Conservation (phyloP, 2,113 vertebrate genomes). For the Morone chrysops region DNA sequence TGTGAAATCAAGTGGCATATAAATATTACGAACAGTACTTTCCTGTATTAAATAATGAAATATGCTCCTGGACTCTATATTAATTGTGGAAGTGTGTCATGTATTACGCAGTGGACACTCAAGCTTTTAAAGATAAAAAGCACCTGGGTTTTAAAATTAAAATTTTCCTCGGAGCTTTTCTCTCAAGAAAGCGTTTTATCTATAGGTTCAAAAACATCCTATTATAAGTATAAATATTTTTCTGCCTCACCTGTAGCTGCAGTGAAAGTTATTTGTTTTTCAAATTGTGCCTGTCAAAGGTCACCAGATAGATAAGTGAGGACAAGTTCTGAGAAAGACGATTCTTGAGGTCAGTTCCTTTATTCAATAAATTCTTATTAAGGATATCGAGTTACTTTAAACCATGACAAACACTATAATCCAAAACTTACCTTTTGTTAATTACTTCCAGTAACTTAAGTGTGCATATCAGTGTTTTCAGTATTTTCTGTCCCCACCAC, state of each 20-base stretch:
- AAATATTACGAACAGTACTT: background rate
- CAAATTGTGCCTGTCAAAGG: background rate
- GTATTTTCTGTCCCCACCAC: background rate
- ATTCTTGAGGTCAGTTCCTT: background rate
- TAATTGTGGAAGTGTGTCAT: background rate
- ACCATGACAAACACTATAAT: background rate
- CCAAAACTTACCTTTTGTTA: background rate
- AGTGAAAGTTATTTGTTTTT: background rate
- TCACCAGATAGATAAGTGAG: background rate
- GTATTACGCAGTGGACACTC: background rate
- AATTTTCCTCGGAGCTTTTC: background rate
- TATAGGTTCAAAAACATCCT: no score
- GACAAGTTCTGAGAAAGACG: background rate
- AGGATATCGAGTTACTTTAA: background rate
- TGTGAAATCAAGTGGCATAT: background rate
- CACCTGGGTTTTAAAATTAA: background rate
- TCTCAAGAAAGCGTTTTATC: background rate
- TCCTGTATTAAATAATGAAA: background rate
- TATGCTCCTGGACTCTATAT: background rate
- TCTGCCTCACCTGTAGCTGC: background rate
- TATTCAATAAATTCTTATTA: background rate
- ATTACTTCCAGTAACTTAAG: background rate
- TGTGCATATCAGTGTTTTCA: background rate
- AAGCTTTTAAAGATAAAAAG: background rate
- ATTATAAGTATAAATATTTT: no score